Evolutionary conservation across 2,888 invertebrate species (phyloP), one percentile per base, ranked within the genome.

Genomic region (Sarcophaga subvicina): DNA sequence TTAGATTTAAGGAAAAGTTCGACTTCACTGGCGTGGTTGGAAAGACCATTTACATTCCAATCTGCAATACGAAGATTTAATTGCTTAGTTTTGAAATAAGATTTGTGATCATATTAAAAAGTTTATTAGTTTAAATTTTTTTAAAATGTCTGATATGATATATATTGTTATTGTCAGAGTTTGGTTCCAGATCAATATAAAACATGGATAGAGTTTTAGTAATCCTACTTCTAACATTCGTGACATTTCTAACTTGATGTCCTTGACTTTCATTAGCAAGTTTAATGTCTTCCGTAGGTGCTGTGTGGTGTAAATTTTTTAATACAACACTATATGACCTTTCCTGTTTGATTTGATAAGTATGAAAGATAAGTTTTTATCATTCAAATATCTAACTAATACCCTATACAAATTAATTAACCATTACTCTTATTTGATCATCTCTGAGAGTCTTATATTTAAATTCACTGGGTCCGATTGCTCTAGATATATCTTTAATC

Each of bases 281-380:
- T 77, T 78, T 81, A 20, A 85, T 80, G 14, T 72, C 67, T 17
- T 49, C 63, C 11, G 62, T 54, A 3, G 70, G 66, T n/a, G 80
- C 78, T 54, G 81, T 49, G 22, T 63, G 72, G 20, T 81, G 85
- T n/a, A 85, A 45, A 45, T 78, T 85, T 78, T 85, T 77, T 11
- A 78, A 60, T 17, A 85, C 81, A 14, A 78, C 73, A 63, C 85
- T 77, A 72, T 78, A 81, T 17, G 85, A 72, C 69, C 77, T 78
- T 78, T 81, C 78, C 60, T 81, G 73, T 69, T 78, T 78, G n/a
- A 69, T 14, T 62, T 83, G 69, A 17, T 83, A 79, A 20, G 78
- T 83, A 62, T 75, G 82, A 70, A 76, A 82, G 8, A 45, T 49
- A 37, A 76, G 49, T 14, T 75, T 82, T 76, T 75, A 22, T 25